Base-by-base conservation (phyloP, 2,797 vertebrate species). In the Poeciliopsis paucimaculata region DNA sequence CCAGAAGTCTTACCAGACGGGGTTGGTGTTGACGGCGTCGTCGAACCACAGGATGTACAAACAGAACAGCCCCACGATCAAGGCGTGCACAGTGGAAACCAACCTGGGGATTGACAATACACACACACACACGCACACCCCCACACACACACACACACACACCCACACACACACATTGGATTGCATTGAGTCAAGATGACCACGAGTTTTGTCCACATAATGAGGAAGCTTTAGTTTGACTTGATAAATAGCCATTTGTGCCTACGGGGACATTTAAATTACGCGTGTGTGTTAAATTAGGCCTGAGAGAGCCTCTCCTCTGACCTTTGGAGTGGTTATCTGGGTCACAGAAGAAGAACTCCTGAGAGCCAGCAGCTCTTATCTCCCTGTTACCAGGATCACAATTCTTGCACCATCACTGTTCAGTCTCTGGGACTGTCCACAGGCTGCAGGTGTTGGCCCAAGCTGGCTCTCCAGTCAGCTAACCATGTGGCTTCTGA, bases 11-110 rank as follows among this genome's bases (percentile, higher is more conserved):
- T 94, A 96, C 96, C 96, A 97, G 89, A 96, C 94, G 0, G 96
- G 96, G 84, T 96, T 94, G 80, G 93, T 89, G 79, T 96, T 97
- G 84, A 96, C 93, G 0, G 82, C 95, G 1, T 96, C 96, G 9
- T 96, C 96, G 3, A 92, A 97, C 90, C 95, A 96, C 87, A 97
- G 93, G 92, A 96, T 96, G 87, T 96, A 96, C 55, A 96, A 91
- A 86, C 96, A 96, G 89, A 97, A 95, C 76, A 95, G 86, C 0
- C 96, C 95, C n/a, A 97, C 96, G 1, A 97, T 89, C 77, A 96
- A 82, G 3, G 96, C 96, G 39, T 97, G 96, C 60, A 97, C 88
- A 0, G 95, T 96, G 4, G 96, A 96, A 78, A 96, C 96, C 79
- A 95, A 87, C 91, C 96, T 96, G 75, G 0, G 34, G 46, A 78